These are phyloP conservation scores for Sinhomidia bicolor DNA, from an alignment of 2,888 invertebrate genomes.

Conservation along the genomic window DNA sequence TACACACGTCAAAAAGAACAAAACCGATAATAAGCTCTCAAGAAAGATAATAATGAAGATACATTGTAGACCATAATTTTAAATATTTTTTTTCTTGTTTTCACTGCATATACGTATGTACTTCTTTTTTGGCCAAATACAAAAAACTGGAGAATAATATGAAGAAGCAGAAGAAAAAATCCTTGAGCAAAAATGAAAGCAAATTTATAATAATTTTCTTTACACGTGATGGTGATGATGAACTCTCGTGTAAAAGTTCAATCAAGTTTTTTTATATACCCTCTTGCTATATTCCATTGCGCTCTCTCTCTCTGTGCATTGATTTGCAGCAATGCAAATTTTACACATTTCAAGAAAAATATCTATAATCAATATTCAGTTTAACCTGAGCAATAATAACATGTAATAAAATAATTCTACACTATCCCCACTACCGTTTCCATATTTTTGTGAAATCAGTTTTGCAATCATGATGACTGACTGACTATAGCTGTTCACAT, in stretches of 20 bases:
- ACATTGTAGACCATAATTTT: not conserved
- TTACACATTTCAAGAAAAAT: no score
- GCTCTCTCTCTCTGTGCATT: no score
- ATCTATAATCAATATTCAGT: not conserved
- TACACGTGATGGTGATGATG: not conserved
- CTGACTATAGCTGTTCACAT: no score
- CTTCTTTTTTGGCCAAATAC: not conserved
- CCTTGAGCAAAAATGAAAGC: not conserved
- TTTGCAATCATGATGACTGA: not conserved
- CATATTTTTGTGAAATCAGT: not conserved
- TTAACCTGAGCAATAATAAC: not conserved
- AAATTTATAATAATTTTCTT: not conserved
- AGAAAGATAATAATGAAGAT: not conserved
- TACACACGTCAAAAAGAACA: not conserved
- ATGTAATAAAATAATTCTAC: not conserved
- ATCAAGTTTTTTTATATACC: no score
- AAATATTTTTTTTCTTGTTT: not conserved
- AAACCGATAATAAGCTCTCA: not conserved
- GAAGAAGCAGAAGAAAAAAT: not conserved
- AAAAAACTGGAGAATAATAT: not conserved
- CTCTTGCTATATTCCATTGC: not conserved
- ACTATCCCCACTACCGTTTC: not conserved
- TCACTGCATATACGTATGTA: not conserved
- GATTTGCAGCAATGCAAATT: not conserved
- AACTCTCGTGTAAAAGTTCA: constrained; percentile 10